Evolutionary conservation across 2,797 vertebrate genomes (phyloP), one percentile per base, ranked within the genome.

Genomic region (Pseudopleuronectes americanus): DNA sequence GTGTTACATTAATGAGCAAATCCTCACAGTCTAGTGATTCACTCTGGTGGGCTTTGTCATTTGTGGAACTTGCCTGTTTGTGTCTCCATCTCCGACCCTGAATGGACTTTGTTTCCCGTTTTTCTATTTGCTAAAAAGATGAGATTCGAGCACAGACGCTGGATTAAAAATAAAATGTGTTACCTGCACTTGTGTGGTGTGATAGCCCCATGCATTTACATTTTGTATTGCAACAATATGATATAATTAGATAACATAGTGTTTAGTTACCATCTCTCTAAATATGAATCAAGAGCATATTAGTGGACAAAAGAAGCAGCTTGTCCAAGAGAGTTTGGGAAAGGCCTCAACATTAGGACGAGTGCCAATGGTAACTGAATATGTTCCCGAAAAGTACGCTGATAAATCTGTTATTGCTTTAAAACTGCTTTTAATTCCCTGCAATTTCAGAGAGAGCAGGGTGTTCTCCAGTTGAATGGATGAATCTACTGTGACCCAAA

Each of bases 11-110:
- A 84, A 87, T 84, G 81, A 83, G 77, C 71, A 76, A 81, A 80
- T 61, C 84, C 86, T 89, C 73, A 89, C 89, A 87, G 88, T 88
- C 84, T 83, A 54, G 70, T 84, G 82, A 68, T 75, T 90, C 67
- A 80, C 77, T 74, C 77, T 73, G 57, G 56, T 62, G 68, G 62
- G 58, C 73, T 71, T 81, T 79, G 75, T 79, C 31, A 21, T 36
- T n/a, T 48, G 60, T 22, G 60, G 64, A 64, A 64, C 71, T 64
- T 62, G 77, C 68, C 16, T 74, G 80, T 75, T 84, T 84, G 76
- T 80, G 74, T 86, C 74, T 81, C 85, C 38, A 57, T 81, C 59
- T 76, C 61, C 69, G 68, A 54, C 56, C n/a, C 56, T 74, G 51
- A 77, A 74, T 58, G 54, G 56, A 64, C 73, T 83, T 84, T 84